Percentiles rank a stretch among this genome's conserved stretches.
Conservation (phyloP, 1,140 invertebrate genomes). For the Microvelia longipes region DNA sequence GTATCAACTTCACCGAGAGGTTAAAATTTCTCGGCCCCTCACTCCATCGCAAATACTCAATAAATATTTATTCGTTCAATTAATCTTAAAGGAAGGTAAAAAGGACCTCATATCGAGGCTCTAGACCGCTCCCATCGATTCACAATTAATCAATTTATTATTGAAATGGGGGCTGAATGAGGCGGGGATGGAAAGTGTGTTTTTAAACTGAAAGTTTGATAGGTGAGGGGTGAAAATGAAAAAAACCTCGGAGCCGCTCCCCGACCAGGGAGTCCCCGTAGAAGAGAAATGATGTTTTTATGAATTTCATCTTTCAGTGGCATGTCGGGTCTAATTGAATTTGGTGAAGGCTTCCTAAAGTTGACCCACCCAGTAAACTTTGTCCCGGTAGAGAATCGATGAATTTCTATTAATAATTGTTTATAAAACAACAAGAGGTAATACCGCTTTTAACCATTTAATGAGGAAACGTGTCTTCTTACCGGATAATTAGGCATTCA, state of each 20-base stretch:
- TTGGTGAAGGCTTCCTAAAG: neutral
- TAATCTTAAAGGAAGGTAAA: neutral
- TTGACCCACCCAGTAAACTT: neutral
- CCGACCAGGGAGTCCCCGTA: neutral
- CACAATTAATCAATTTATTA: neutral
- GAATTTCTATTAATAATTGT: neutral
- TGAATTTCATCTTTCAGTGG: neutral
- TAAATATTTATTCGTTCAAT: neutral
- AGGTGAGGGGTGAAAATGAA: neutral
- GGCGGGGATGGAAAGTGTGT: neutral
- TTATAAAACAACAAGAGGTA: neutral
- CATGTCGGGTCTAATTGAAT: neutral
- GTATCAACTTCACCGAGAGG: neutral
- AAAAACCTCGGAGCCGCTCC: neutral
- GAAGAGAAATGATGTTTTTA: neutral
- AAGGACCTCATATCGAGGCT: neutral
- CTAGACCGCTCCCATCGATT: neutral
- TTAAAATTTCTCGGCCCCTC: neutral
- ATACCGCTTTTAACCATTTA: no score
- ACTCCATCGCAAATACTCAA: neutral
- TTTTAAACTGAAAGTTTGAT: neutral
- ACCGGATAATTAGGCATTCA: no score
- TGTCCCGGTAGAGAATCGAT: no score
- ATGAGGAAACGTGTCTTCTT: no score
- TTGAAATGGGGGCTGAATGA: neutral